Evolutionary conservation across 2,113 vertebrate species (phyloP).

Genomic region (Stomatorhinus ivindoensis): DNA sequence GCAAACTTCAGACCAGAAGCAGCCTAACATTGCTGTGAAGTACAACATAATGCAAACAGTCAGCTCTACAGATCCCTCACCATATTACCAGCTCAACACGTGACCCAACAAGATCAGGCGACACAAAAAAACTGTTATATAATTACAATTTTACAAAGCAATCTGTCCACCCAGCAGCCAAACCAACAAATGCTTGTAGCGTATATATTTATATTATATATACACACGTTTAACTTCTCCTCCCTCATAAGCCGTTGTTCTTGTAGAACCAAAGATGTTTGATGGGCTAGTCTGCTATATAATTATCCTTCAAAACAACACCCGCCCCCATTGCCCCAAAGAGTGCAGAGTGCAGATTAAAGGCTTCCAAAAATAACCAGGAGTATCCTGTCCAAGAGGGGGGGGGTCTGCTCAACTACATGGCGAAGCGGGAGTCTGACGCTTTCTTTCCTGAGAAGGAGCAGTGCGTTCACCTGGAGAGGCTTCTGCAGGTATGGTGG

Average conservation of each 20-base stretch:
- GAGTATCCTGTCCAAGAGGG: constrained; percentile 29
- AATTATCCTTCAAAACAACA: constrained; percentile 44
- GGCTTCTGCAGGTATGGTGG: not conserved
- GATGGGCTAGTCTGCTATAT: constrained; percentile 38
- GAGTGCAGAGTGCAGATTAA: constrained; percentile 37
- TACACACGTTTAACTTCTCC: not conserved
- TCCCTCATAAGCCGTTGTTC: constrained; percentile 42
- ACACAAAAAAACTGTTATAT: not conserved
- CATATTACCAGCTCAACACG: not conserved
- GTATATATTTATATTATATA: not conserved
- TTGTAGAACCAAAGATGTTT: constrained; percentile 39
- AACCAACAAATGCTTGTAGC: not conserved
- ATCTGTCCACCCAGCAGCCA: not conserved
- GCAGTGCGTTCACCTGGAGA: not conserved
- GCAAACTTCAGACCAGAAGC: not conserved
- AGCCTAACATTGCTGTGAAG: not conserved
- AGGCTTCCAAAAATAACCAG: constrained; percentile 44
- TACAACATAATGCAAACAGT: not conserved
- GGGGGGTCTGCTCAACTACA: constrained; percentile 22
- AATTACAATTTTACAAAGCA: not conserved
- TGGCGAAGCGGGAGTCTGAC: constrained; percentile 31
- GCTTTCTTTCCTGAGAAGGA: constrained; percentile 30
- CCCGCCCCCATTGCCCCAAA: not conserved
- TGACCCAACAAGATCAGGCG: not conserved
- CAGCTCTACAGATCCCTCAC: not conserved